Base-by-base conservation (phyloP, 2,888 invertebrate genomes). In the Caenorhabditis panamensis region DNA sequence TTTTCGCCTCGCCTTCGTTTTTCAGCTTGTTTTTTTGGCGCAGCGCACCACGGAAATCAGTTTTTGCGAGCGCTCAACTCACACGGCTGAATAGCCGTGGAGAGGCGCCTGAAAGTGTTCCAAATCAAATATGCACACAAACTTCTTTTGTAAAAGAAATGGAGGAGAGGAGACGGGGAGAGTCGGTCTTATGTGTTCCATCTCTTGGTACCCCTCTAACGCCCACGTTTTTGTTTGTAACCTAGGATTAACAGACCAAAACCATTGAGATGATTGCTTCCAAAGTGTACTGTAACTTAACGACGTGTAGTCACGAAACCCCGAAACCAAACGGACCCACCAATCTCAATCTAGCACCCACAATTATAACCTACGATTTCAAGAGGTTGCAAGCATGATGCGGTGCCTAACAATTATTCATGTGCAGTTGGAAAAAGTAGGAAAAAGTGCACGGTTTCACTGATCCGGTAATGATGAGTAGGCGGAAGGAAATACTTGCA, bases 21-120 rank as follows among this genome's bases (percentile, higher is more conserved):
- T 31, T 9, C 36, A 24, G 31, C 36, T 53, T 61, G 51, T 69
- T 62, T 54, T 62, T 22, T 62, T 62, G n/a, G n/a, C n/a, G n/a
- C n/a, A n/a, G 59, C 41, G 6, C 41, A 11, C 6, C 11, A 41
- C 13, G 54, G 31, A 71, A 71, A 71, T 62, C 54, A 44, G 62
- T 73, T 73, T 64, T 66, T 22, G 51, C 41, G 3, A n/a, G n/a
- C 22, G 44, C 49, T 37, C 22, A 71, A 73, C 49, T 51, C 59
- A 75, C 59, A 75, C 66, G 66, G 66, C 51, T 75, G 66, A 67
- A 31, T 75, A 51, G 31, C 24, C 20, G 22, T 54, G 54, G 18
- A 58, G 20, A 51, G 44, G 13, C 24, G 47, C 1, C 31, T 44
- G 31, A 63, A 62, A 56, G 61, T 71, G 53, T 71, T 71, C 69